Conservation (phyloP, 2,888 invertebrate species). For the Nemoura dubitans region DNA sequence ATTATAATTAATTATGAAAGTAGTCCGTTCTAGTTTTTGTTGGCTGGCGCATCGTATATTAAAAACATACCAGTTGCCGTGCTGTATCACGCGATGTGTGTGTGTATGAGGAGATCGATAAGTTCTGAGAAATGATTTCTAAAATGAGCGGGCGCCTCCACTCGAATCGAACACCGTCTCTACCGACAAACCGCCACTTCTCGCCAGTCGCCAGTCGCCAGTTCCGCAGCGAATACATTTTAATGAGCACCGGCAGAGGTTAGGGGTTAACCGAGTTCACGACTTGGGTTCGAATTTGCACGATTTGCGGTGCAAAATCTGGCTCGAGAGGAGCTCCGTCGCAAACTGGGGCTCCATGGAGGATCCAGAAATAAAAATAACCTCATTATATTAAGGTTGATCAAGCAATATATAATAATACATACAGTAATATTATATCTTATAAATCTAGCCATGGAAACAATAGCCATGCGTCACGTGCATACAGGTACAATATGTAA, state of each 20-base stretch:
- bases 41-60: background rate
- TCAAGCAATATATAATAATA: no score
- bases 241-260: background rate
- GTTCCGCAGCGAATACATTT: background rate
- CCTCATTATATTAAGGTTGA: no score
- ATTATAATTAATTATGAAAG: background rate
- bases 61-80: background rate
- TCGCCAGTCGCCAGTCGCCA: no score
- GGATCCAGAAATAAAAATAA: no score
- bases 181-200: background rate
- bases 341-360: background rate
- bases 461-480: background rate
- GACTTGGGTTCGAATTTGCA: background rate
- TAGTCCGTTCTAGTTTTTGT: background rate
- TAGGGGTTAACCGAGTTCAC: background rate
- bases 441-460: background rate
- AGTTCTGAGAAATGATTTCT: background rate
- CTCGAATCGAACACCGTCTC: no score
- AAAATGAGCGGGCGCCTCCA: background rate
- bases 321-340: background rate
- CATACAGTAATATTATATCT: background rate
- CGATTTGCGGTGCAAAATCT: background rate
- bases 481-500: background rate
- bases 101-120: background rate
- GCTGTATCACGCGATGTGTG: background rate